Evolutionary conservation across 2,797 vertebrate species (phyloP).

Genomic region (Anniella stebbinsi): DNA sequence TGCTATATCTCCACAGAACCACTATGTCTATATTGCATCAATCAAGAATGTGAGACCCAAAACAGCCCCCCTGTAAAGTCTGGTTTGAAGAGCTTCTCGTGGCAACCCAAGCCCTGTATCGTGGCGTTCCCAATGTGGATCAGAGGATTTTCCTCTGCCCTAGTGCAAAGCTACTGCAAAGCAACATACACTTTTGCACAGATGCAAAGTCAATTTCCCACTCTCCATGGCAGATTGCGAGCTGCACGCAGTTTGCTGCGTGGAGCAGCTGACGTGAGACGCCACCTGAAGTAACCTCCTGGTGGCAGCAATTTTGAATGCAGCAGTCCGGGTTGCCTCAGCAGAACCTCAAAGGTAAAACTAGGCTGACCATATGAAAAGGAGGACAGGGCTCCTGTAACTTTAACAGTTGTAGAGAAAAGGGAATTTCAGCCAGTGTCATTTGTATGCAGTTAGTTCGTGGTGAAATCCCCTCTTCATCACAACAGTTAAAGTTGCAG

Average conservation of each 20-base stretch:
- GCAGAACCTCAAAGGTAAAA: not conserved
- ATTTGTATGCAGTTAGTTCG: too few species aligned
- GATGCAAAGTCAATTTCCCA: not conserved
- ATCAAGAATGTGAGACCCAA: too few species aligned
- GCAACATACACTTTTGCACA: not conserved
- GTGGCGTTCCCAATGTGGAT: not conserved
- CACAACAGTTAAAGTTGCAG: too few species aligned
- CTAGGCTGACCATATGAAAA: too few species aligned
- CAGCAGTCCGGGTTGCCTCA: not conserved
- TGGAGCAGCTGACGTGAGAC: not conserved
- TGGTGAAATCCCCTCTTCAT: too few species aligned
- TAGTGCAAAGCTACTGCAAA: too few species aligned
- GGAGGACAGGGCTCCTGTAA: too few species aligned
- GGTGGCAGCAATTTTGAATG: not conserved
- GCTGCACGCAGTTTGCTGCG: not conserved
- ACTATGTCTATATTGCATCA: not conserved
- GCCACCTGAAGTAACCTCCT: not conserved
- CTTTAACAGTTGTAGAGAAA: too few species aligned
- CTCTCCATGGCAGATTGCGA: not conserved
- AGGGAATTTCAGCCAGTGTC: too few species aligned
- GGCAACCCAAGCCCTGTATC: not conserved
- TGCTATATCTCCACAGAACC: not conserved
- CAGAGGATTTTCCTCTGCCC: too few species aligned
- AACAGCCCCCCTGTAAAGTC: not conserved
- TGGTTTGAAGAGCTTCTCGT: not conserved